Base-by-base conservation (phyloP, 2,888 invertebrate genomes). In the Epistrophe eligans region DNA sequence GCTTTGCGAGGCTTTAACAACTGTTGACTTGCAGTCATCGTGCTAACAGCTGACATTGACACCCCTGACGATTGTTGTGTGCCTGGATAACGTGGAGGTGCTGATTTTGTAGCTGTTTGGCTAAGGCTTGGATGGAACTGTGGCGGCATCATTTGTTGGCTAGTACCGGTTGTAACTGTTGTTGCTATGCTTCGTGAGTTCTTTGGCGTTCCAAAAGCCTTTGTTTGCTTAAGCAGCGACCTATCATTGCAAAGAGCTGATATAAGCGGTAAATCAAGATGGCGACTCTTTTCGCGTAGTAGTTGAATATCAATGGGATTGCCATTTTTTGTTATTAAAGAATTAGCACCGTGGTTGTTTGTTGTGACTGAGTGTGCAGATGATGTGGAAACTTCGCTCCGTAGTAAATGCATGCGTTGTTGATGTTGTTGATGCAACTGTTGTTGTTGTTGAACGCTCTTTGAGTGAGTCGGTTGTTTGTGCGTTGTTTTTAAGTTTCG, bases 231-330 rank as follows among this genome's bases (percentile, higher is more conserved):
- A 81, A 97, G 94, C 90, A 98, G 94, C 82, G 97, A 97, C 80
- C 97, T 95, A 93, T 98, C 98, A 92, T 98, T 98, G 94, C 98
- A 98, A 89, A 98, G 94, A 15, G 98, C 98, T 82, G 98, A 97
- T 91, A 98, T 98, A 84, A 99, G 94, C 24, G 98, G 98, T 92
- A 98, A 94, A 93, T 98, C 98, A 91, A 98, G 94, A 92, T 97
- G 97, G 91, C 96, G 96, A 93, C 97, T 97, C 93, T 97, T 97
- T 93, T 97, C 97, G 80, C 97, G 95, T 85, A 98, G 94, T 89
- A 96, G 95, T 91, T 96, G 96, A 90, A 98, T 97, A 93, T 98
- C 98, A 88, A 96, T 92, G 89, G 94, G 90, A 89, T 90, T 92
- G 17, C 90, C 90, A 32, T 90, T 89, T 28, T 90, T 88, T 45